Evolutionary conservation across 2,888 invertebrate species (phyloP).

Genomic region (Platycnemis pennipes): DNA sequence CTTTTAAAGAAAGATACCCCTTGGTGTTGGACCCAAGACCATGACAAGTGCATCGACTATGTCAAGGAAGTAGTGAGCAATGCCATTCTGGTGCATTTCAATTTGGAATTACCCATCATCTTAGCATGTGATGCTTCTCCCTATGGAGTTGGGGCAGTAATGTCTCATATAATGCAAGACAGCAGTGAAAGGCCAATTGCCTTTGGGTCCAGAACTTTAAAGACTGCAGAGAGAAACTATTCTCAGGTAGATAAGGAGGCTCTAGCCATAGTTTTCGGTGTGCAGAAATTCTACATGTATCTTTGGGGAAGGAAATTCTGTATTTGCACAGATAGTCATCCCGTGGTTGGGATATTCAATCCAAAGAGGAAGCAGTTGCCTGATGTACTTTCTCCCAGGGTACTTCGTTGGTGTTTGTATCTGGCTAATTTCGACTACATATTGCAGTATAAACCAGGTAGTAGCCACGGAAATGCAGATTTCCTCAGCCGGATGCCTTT

Average conservation of each 20-base stretch:
- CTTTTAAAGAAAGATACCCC: too few relatives aligned
- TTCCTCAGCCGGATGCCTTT: too few relatives aligned
- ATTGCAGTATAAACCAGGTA: too few relatives aligned
- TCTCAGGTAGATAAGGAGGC: constrained; percentile 26
- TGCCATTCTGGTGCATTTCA: background rate
- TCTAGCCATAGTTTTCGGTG: background rate
- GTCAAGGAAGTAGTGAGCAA: background rate
- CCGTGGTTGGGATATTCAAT: background rate
- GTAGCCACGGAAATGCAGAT: too few relatives aligned
- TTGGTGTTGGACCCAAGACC: background rate
- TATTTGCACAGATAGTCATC: background rate
- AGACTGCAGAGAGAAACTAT: background rate
- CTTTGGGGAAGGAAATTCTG: background rate
- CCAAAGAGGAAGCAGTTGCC: background rate
- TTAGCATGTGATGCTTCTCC: background rate
- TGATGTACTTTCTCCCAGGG: background rate
- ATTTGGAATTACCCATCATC: background rate
- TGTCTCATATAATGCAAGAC: background rate
- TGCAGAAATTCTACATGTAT: background rate
- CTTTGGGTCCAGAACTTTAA: background rate
- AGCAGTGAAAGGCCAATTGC: background rate
- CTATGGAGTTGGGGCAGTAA: background rate
- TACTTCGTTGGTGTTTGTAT: background rate
- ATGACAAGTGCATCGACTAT: background rate
- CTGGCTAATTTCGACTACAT: background rate